Evolutionary conservation across 2,888 invertebrate species (phyloP), one percentile per base, ranked within the genome.

Genomic region (Lymantria dispar): DNA sequence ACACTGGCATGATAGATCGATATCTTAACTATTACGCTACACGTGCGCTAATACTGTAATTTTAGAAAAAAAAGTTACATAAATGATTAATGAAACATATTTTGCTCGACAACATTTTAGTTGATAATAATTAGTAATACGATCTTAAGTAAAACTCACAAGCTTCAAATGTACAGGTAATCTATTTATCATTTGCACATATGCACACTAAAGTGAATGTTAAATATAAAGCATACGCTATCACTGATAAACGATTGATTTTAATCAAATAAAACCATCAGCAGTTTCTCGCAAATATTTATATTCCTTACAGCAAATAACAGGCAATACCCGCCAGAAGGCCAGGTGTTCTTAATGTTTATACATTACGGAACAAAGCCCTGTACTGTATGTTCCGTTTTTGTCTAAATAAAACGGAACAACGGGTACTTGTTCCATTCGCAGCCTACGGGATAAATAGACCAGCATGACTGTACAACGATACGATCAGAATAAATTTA

Each of bases 321-420:
- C 50, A 48, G n/a, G 37, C 36, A 12, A 42, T 14, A 31, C 12
- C 43, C 45, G 38, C 45, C 13, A 30, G 13, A 38, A 13, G 13
- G 47, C 58, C 69, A 66, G 66, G 67, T 67, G 63, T 45, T 40
- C 40, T 40, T 14, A 7, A 14, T 40, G 14, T 40, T 47, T 45
- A 47, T 39, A 42, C 15, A 7, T 53, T 57, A 59, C 66, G 41
- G 66, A 66, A 80, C 79, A 79, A 78, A 72, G 72, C 62, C 29
- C 14, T 11, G 40, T 40, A 40, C 40, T 43, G 55, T 59, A 49
- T 76, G 66, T 76, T 66, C 64, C 52, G 15, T 40, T 14, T 56
- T 64, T 56, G 64, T 68, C 56, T 67, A 65, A 68, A 69, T 66
- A 64, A 58, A 73, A 56, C 57, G 44, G 58, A 63, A 73, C 70